Base-by-base conservation (phyloP, 2,797 vertebrate genomes). In the Erithacus rubecula region DNA sequence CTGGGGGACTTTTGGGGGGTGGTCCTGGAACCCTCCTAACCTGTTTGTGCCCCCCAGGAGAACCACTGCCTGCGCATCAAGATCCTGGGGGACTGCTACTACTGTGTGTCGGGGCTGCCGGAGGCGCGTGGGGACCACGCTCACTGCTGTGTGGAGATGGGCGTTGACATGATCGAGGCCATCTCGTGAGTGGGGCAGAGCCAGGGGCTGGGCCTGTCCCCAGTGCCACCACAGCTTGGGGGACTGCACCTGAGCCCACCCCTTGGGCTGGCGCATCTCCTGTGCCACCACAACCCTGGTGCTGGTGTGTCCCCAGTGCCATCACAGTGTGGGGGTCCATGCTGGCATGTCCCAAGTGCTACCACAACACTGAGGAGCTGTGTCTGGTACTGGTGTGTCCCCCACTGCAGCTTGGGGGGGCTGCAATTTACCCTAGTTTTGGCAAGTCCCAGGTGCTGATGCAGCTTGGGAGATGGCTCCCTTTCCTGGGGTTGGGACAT, bases 101-200 rank as follows among this genome's bases (percentile, higher is more conserved):
- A 99, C 83, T 99, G 99, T 49, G 99, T 99, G 95, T 99, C 99
- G 0, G 99, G 99, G 72, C 97, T 99, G 93, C 99, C 99, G 0
- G 99, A 99, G 95, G 98, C 99, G 9, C 98, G 99, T 2, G 98
- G 99, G 1, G 99, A 99, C 97, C 99, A 99, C 27, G 99, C 99
- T 26, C 99, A 99, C 98, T 99, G 99, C 98, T 99, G 99, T 5
- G 99, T 99, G 96, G 99, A 99, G 97, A 99, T 99, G 99, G 99
- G 99, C 3, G 99, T 99, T 3, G 99, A 99, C 98, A 99, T 99
- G 99, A 99, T 99, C 4, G 99, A 99, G 96, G 99, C 99, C 89
- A 99, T 99, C 97, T 99, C 99, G 99, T 99, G 97, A 99, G 98
- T 95, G 62, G 74, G 64, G 47, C 52, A 26, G 27, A 29, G 53